A percentile compares a stretch with the other conserved stretches of the same genome.
phyloP scores from a whole-genome alignment of 1,140 invertebrate genomes.

The Zaprionus lachaisei region DNA sequence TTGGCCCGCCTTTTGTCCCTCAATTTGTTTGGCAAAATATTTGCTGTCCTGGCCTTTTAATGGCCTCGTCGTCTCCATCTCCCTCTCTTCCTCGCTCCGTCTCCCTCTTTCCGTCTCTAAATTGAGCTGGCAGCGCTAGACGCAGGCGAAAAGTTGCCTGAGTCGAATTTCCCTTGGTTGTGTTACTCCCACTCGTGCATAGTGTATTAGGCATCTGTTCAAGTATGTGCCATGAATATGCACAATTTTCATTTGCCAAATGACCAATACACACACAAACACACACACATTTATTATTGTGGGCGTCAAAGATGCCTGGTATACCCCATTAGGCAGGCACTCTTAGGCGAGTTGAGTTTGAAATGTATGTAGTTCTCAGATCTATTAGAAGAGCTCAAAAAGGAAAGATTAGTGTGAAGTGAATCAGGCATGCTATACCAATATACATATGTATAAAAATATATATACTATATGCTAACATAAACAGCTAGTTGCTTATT shows the following conservation, averaged over 20 bases:
- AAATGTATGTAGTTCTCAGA: too few species aligned
- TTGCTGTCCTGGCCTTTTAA: conserved; percentile 47
- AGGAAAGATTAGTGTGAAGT: too few species aligned
- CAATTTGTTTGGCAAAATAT: conserved; percentile 56
- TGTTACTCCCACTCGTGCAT: not conserved
- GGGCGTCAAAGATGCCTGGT: not conserved
- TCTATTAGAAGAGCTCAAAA: too few species aligned
- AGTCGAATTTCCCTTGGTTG: conserved; percentile 25
- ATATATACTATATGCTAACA: too few species aligned
- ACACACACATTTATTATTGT: not conserved
- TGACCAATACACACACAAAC: not conserved
- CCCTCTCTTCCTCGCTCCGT: not conserved
- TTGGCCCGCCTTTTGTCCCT: conserved; percentile 30
- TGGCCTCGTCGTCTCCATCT: conserved; percentile 21
- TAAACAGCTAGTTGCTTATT: too few species aligned
- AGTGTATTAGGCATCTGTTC: not conserved
- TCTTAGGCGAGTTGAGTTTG: not conserved
- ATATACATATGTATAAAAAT: too few species aligned
- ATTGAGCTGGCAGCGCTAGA: conserved; percentile 27
- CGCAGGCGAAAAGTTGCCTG: conserved; percentile 30
- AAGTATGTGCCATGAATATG: conserved; percentile 25
- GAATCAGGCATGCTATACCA: too few species aligned
- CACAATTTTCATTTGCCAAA: conserved; percentile 36
- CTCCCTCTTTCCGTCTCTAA: not conserved
- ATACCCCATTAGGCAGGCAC: not conserved